These are phyloP conservation scores for Apodemia duryi DNA, from an alignment of 2,888 invertebrate genomes.

Conservation along the genomic window DNA sequence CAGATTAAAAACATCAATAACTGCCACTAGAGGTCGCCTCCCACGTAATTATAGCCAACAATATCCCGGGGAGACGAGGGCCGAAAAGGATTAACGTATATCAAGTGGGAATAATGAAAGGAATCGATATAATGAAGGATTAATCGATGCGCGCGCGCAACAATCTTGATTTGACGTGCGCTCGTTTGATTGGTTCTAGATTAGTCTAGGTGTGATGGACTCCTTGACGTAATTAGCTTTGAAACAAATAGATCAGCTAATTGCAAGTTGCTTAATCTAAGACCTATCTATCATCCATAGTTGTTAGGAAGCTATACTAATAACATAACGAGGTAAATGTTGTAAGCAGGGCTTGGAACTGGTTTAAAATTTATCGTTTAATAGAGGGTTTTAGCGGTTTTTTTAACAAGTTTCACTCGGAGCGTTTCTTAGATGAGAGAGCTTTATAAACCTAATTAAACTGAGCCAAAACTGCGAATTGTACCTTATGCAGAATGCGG, in stretches of 20 bases:
- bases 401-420: too few species aligned
- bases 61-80: slow-evolving; percentile 70
- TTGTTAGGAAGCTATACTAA: neutral
- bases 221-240: neutral
- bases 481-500: too few species aligned
- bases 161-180: slow-evolving; percentile 26
- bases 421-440: too few species aligned
- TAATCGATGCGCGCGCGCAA: slow-evolving; percentile 72
- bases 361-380: too few species aligned
- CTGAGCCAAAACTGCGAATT: too few species aligned
- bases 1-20: slow-evolving; percentile 79
- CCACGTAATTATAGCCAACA: slow-evolving; percentile 77
- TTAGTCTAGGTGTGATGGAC: neutral
- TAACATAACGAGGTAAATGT: too few species aligned
- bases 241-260: neutral
- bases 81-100: slow-evolving; percentile 74
- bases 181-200: neutral
- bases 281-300: neutral
- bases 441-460: too few species aligned
- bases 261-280: neutral
- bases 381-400: too few species aligned
- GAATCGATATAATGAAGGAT: slow-evolving; percentile 78
- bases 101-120: slow-evolving; percentile 76
- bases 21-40: slow-evolving; percentile 77
- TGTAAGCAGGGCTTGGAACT: too few species aligned